These are phyloP conservation scores for Trichopria drosophilae DNA, from an alignment of 2,888 invertebrate species.

Conservation along the genomic window DNA sequence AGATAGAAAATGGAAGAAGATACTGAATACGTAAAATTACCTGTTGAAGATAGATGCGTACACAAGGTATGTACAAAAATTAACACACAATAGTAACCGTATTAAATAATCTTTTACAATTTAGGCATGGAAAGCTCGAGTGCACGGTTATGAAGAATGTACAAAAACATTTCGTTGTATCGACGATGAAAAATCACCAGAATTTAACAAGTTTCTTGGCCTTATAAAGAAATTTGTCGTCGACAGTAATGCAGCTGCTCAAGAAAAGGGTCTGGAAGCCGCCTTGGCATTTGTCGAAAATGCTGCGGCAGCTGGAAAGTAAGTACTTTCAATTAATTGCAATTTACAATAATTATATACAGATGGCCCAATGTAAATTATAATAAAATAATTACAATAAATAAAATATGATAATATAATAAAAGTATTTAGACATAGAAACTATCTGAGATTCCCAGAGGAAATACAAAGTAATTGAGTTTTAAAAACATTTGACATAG, in stretches of 20 bases:
- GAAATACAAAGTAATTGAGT: too few relatives aligned
- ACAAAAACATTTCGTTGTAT: slow-evolving; percentile 84
- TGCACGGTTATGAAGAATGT: slow-evolving; percentile 92
- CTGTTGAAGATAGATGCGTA: slow-evolving; percentile 86
- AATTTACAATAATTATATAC: too few relatives aligned
- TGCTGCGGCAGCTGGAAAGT: slow-evolving; percentile 83
- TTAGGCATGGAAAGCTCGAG: slow-evolving; percentile 90
- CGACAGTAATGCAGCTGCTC: slow-evolving; percentile 93
- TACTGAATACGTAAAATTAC: slow-evolving; percentile 83
- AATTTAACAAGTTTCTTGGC: slow-evolving; percentile 89
- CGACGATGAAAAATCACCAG: slow-evolving; percentile 90
- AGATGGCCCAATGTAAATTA: too few relatives aligned
- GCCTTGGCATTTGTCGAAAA: slow-evolving; percentile 89
- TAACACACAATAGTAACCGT: not conserved
- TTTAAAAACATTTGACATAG: too few relatives aligned
- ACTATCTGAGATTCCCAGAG: too few relatives aligned
- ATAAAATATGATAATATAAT: too few relatives aligned
- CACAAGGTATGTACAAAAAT: slow-evolving; percentile 69
- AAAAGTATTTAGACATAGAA: too few relatives aligned
- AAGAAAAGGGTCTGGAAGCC: slow-evolving; percentile 94
- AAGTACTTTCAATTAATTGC: too few relatives aligned
- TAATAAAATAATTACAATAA: too few relatives aligned
- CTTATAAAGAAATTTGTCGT: slow-evolving; percentile 91
- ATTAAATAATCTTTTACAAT: slow-evolving; percentile 14
- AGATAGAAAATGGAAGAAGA: slow-evolving; percentile 84